Evolutionary conservation across 2,113 vertebrate species (phyloP).

Genomic region (Oenanthe oenanthe): DNA sequence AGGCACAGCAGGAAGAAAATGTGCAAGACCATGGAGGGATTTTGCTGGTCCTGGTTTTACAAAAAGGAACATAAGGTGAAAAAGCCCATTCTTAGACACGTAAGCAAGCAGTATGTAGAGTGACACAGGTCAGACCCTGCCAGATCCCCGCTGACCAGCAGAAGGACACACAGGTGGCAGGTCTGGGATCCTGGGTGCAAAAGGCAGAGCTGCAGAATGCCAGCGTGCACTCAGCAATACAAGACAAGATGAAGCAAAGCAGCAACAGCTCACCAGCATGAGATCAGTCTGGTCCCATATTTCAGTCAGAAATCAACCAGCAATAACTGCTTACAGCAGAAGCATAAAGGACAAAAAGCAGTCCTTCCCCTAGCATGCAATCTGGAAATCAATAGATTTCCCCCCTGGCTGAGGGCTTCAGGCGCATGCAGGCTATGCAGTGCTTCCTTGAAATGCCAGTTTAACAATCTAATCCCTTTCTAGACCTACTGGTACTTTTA

Average conservation of each 20-base stretch:
- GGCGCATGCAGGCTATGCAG: not conserved
- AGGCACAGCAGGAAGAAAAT: not conserved
- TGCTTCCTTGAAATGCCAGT: not conserved
- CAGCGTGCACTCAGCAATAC: not conserved
- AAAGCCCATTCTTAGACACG: not conserved
- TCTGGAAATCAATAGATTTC: not conserved
- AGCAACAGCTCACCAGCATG: not conserved
- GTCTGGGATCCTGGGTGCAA: fast-evolving
- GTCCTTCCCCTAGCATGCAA: not conserved
- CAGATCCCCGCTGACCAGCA: not conserved
- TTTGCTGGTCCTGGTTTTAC: not conserved
- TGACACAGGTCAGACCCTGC: not conserved
- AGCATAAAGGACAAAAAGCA: not conserved
- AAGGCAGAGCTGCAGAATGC: not conserved
- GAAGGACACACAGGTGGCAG: not conserved
- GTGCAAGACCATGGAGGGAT: not conserved
- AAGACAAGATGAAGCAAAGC: not conserved
- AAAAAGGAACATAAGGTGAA: fast-evolving
- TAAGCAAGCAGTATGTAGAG: not conserved
- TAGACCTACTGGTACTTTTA: not conserved
- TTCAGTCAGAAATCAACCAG: not conserved
- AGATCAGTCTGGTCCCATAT: not conserved
- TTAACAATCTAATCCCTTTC: not conserved
- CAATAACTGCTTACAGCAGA: not conserved
- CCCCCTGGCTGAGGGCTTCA: not conserved